Conservation (phyloP, 2,113 vertebrate genomes). For the Egretta garzetta region DNA sequence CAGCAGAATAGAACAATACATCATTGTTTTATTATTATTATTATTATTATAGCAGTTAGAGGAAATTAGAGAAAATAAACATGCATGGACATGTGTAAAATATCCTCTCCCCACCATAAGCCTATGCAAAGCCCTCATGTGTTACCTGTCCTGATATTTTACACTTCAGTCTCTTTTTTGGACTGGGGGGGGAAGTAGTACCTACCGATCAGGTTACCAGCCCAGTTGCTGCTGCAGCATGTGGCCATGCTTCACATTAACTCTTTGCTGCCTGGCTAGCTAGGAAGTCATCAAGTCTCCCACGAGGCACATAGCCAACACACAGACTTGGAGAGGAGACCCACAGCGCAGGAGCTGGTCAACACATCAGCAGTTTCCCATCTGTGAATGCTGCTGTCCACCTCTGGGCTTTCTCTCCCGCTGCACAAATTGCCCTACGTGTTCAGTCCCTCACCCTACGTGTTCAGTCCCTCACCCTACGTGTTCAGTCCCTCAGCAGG, state of each 20-base stretch:
- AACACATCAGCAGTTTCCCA: neutral
- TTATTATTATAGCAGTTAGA: neutral
- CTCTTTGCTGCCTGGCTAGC: neutral
- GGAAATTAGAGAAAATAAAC: neutral
- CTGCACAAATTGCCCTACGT: rapidly evolving
- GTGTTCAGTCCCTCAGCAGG: neutral
- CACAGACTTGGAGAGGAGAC: neutral
- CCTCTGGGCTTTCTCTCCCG: neutral
- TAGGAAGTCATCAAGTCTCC: neutral
- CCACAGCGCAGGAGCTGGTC: neutral
- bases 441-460: neutral
- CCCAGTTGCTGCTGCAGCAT: neutral
- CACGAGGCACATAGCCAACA: rapidly evolving
- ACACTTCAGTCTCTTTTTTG: neutral
- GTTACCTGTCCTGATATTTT: neutral
- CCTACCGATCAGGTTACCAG: neutral
- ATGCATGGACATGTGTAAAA: neutral
- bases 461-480: too few species aligned
- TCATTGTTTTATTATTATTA: neutral
- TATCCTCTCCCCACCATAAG: neutral
- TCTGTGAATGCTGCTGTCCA: neutral
- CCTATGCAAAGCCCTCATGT: neutral
- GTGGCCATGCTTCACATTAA: neutral
- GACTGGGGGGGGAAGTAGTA: neutral
- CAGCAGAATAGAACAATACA: neutral